A percentile compares a stretch with the other conserved stretches of the same genome.
Conservation (phyloP, 2,113 vertebrate genomes). For the Hyaena hyaena region DNA sequence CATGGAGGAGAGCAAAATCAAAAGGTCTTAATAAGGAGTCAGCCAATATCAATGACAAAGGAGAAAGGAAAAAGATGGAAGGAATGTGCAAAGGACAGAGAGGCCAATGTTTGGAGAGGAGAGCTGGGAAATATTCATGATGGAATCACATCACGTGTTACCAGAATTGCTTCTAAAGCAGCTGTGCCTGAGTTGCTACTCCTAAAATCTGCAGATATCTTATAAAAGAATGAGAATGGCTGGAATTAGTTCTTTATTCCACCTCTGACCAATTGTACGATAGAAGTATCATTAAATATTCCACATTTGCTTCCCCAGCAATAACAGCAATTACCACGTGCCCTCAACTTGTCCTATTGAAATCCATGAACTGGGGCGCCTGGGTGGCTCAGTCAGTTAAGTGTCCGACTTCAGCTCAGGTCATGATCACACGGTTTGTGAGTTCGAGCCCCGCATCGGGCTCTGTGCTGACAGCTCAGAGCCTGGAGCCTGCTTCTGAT, state of each 20-base stretch:
- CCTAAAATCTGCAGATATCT: background rate
- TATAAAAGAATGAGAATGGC: background rate
- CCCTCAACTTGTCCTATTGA: background rate
- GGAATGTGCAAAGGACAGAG: background rate
- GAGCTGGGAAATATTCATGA: background rate
- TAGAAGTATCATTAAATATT: slow-evolving; percentile 18
- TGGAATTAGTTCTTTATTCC: background rate
- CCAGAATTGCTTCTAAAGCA: background rate
- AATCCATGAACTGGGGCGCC: background rate
- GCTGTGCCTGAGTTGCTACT: background rate
- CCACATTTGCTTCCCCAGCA: slow-evolving; percentile 13
- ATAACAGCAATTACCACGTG: background rate
- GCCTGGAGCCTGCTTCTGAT: too few species aligned
- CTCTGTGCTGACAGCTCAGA: too few species aligned
- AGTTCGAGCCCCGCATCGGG: too few species aligned
- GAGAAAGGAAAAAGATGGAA: background rate
- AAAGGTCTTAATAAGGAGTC: background rate
- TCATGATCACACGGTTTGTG: too few species aligned
- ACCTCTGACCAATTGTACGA: background rate
- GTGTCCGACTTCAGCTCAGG: too few species aligned
- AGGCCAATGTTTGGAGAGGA: background rate
- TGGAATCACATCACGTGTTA: background rate
- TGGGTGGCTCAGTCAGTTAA: too few species aligned
- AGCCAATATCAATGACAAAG: background rate
- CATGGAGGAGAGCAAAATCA: background rate